Percentiles rank a stretch among this genome's conserved stretches.
phyloP scores from a whole-genome alignment of 2,113 vertebrate species.

The Morone saxatilis region DNA sequence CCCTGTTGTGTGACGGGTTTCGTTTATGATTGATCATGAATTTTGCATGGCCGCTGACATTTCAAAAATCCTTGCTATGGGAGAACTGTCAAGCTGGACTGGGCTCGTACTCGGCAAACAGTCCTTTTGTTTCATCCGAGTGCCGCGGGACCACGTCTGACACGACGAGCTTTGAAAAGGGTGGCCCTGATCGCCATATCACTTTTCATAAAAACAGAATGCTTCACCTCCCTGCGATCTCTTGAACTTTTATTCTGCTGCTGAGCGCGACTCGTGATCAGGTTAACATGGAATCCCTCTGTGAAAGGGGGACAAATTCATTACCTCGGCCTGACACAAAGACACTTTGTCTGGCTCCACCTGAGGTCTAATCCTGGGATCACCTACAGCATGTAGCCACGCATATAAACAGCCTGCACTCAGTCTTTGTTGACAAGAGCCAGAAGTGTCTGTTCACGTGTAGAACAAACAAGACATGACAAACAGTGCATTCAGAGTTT shows the following conservation, averaged over 20 bases:
- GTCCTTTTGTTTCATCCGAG: constrained; percentile 47
- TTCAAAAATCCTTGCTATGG: constrained; percentile 65
- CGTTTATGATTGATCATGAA: constrained; percentile 84
- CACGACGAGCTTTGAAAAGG: constrained; percentile 45
- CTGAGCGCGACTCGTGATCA: constrained; percentile 52
- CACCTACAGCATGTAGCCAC: constrained; percentile 19
- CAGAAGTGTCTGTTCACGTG: constrained; percentile 41
- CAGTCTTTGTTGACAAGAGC: constrained; percentile 29
- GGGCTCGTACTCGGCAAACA: constrained; percentile 20
- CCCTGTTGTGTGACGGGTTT: constrained; percentile 68
- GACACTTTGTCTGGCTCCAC: constrained; percentile 44
- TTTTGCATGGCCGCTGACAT: constrained; percentile 85
- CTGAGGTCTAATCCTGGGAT: constrained; percentile 52
- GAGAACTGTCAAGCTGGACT: constrained; percentile 40
- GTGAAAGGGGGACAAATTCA: constrained; percentile 61
- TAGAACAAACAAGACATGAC: constrained; percentile 20
- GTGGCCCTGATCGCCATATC: constrained; percentile 58
- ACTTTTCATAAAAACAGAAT: constrained; percentile 74
- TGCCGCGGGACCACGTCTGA: constrained; percentile 44
- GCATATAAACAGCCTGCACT: constrained; percentile 4
- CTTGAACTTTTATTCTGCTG: constrained; percentile 70
- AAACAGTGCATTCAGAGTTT: constrained; percentile 1
- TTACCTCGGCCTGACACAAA: constrained; percentile 57
- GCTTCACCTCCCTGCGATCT: constrained; percentile 81
- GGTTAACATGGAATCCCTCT: constrained; percentile 50